phyloP scores from a whole-genome alignment of 2,888 invertebrate genomes.

The Brenthis hecate region DNA sequence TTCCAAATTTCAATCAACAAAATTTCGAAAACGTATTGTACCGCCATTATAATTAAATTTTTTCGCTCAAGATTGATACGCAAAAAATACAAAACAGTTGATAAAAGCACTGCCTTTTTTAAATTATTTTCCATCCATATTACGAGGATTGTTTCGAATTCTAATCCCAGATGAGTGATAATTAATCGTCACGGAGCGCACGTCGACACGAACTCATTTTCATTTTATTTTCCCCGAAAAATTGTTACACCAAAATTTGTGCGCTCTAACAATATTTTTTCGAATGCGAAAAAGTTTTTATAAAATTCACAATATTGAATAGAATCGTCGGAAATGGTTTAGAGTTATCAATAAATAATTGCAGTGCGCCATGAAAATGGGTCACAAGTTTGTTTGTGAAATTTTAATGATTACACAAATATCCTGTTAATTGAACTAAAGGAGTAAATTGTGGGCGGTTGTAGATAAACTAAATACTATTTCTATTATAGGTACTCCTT shows the following conservation, averaged over 20 bases:
- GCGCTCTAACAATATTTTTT: conserved; percentile 11
- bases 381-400: background rate
- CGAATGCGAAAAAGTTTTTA: background rate
- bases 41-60: conserved; percentile 16
- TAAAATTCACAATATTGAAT: conserved; percentile 1
- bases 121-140: conserved; percentile 28
- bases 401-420: background rate
- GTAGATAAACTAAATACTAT: too few relatives aligned
- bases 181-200: conserved; percentile 38
- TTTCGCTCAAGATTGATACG: conserved; percentile 14
- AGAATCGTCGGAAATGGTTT: conserved; percentile 1
- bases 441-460: too few relatives aligned
- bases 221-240: conserved; percentile 26
- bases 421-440: too few relatives aligned
- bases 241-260: conserved; percentile 15
- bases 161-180: conserved; percentile 43
- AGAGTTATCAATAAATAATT: background rate
- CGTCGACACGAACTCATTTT: conserved; percentile 30
- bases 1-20: conserved; percentile 19
- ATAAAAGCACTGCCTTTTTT: conserved; percentile 17
- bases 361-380: background rate
- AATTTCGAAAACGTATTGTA: conserved; percentile 16
- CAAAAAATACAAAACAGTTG: conserved; percentile 22
- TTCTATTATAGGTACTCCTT: too few relatives aligned
- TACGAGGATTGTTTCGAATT: conserved; percentile 36